Percentiles rank a stretch among this genome's conserved stretches.
Conservation (phyloP, 2,113 vertebrate species). For the Oncorhynchus gorbuscha region DNA sequence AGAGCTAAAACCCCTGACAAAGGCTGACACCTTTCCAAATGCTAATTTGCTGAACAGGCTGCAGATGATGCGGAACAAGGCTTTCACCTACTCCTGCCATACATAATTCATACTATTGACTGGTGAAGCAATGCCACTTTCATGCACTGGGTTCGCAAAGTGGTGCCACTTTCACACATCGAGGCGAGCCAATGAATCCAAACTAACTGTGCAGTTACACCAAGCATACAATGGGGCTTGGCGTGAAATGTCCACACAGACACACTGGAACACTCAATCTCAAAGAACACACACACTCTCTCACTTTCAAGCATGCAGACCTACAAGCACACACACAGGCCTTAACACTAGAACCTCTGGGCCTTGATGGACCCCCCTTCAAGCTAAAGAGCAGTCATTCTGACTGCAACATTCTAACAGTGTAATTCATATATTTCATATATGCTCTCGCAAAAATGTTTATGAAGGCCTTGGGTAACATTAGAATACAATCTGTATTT, state of each 20-base stretch:
- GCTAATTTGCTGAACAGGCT: conserved; percentile 68
- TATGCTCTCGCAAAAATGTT: too few relatives aligned
- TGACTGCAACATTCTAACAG: too few relatives aligned
- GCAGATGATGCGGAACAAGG: conserved; percentile 72
- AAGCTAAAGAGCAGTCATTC: too few relatives aligned
- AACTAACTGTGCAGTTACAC: conserved; percentile 59
- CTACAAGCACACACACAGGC: neutral
- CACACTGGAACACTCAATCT: neutral
- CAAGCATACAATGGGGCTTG: conserved; percentile 42
- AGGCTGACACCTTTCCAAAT: conserved; percentile 64
- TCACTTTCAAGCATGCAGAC: conserved; percentile 9
- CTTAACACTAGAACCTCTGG: too few relatives aligned
- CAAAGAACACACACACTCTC: conserved; percentile 5
- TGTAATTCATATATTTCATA: too few relatives aligned
- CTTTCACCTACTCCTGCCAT: conserved; percentile 66
- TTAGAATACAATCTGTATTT: too few relatives aligned
- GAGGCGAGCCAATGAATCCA: conserved; percentile 52
- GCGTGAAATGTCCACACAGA: conserved; percentile 49
- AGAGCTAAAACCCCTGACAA: conserved; percentile 33
- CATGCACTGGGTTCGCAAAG: conserved; percentile 62
- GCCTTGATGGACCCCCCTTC: too few relatives aligned
- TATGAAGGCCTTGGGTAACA: too few relatives aligned
- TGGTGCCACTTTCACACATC: conserved; percentile 70
- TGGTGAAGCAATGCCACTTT: conserved; percentile 64
- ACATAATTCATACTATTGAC: conserved; percentile 77